Conservation (phyloP, 2,888 invertebrate genomes). For the Chirona hameri region DNA sequence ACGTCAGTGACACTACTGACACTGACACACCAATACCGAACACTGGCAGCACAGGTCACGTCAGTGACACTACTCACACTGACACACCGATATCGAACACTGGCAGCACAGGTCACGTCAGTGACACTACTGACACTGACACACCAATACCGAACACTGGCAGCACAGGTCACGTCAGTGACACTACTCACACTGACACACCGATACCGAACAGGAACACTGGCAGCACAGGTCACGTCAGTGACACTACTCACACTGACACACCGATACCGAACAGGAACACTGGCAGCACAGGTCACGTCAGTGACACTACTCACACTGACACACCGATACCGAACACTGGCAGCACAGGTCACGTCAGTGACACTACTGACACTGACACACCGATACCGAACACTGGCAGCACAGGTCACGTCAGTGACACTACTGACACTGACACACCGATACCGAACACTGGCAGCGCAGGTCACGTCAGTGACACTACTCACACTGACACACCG, state of each 20-base stretch:
- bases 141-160: conserved; percentile 85
- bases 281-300: conserved; percentile 51
- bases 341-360: conserved; percentile 44
- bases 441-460: conserved; percentile 85
- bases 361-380: too few species aligned
- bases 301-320: conserved; percentile 63
- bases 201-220: conserved; percentile 97
- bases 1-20: too few species aligned
- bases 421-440: too few species aligned
- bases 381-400: conserved; percentile 88
- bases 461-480: too few species aligned
- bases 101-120: conserved; percentile 44
- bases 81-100: conserved; percentile 82
- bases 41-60: conserved; percentile 53
- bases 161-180: too few species aligned
- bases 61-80: conserved; percentile 63
- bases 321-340: conserved; percentile 94
- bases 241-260: conserved; percentile 66
- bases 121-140: too few species aligned
- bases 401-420: too few species aligned
- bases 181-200: conserved; percentile 71
- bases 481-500: conserved; percentile 82
- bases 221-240: conserved; percentile 44
- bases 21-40: conserved; percentile 85
- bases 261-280: conserved; percentile 96